Evolutionary conservation across 2,888 invertebrate species (phyloP).

Genomic region (Pinctada fucata): DNA sequence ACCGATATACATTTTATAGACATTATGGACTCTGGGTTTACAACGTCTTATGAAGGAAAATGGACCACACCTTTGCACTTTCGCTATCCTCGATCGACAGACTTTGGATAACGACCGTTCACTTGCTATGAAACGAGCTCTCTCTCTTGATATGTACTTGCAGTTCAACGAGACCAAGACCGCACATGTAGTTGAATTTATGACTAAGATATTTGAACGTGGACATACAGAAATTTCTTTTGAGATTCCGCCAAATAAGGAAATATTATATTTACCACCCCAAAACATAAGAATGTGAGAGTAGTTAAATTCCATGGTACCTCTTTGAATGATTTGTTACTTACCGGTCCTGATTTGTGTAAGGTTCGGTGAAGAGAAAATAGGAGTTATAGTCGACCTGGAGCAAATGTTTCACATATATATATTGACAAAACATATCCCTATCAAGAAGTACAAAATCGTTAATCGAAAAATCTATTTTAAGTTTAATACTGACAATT

Average conservation of each 20-base stretch:
- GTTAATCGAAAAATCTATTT: not conserved
- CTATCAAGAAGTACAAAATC: too few relatives aligned
- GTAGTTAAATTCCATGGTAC: constrained; percentile 11
- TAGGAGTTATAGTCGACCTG: constrained; percentile 38
- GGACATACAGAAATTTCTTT: constrained; percentile 40
- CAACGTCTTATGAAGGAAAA: not conserved
- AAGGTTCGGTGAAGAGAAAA: constrained; percentile 43
- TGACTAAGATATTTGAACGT: constrained; percentile 36
- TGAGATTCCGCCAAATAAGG: constrained; percentile 7
- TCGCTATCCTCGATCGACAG: too few relatives aligned
- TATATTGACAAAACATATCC: not conserved
- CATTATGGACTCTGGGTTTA: not conserved
- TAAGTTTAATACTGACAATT: not conserved
- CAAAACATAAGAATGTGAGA: too few relatives aligned
- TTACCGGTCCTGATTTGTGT: constrained; percentile 43
- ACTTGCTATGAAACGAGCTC: constrained; percentile 6
- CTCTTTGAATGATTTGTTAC: constrained; percentile 38
- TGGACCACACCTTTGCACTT: constrained; percentile 16
- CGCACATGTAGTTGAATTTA: constrained; percentile 12
- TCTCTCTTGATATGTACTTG: not conserved
- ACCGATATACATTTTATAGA: too few relatives aligned
- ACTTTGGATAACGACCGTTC: constrained; percentile 4
- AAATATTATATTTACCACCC: constrained; percentile 46
- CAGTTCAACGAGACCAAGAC: not conserved
- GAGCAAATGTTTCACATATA: constrained; percentile 36